phyloP scores from a whole-genome alignment of 2,797 vertebrate species.

The Centroberyx gerrardi region DNA sequence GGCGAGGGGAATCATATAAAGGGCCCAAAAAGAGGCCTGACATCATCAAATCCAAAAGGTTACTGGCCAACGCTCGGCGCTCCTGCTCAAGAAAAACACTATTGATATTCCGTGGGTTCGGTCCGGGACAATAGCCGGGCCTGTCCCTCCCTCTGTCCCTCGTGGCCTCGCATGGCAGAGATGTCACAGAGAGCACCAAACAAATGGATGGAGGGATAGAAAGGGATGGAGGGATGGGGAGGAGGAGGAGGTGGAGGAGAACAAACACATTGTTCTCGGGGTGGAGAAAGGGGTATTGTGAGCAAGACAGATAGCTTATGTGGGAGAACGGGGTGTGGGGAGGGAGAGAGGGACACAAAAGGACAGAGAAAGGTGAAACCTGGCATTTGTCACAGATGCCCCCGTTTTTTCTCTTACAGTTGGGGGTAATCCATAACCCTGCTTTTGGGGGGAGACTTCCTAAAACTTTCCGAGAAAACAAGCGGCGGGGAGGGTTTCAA shows the following conservation, averaged over 20 bases:
- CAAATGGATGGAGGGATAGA: conserved; percentile 79
- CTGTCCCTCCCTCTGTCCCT: conserved; percentile 80
- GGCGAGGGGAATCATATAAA: conserved; percentile 61
- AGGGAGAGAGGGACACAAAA: conserved; percentile 44
- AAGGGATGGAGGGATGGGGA: conserved; percentile 71
- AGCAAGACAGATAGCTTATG: conserved; percentile 77
- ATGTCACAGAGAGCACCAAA: conserved; percentile 87
- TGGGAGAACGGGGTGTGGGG: conserved; percentile 55
- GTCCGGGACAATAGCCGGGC: conserved; percentile 76
- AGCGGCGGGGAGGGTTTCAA: conserved; percentile 29
- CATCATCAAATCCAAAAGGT: conserved; percentile 87
- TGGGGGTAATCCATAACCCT: conserved; percentile 55
- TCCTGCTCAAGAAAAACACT: conserved; percentile 79
- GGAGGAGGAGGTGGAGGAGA: conserved; percentile 77
- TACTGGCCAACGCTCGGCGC: conserved; percentile 79
- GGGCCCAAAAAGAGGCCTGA: conserved; percentile 71
- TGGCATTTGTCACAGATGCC: conserved; percentile 53
- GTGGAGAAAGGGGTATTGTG: conserved; percentile 85
- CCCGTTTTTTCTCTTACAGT: conserved; percentile 25
- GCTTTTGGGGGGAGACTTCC: conserved; percentile 46
- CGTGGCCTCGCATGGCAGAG: conserved; percentile 84
- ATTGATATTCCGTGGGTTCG: conserved; percentile 81
- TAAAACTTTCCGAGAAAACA: conserved; percentile 41
- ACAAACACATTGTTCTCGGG: conserved; percentile 84
- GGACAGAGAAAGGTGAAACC: conserved; percentile 77